Evolutionary conservation across 2,113 vertebrate species (phyloP).

Genomic region (Tyto alba): DNA sequence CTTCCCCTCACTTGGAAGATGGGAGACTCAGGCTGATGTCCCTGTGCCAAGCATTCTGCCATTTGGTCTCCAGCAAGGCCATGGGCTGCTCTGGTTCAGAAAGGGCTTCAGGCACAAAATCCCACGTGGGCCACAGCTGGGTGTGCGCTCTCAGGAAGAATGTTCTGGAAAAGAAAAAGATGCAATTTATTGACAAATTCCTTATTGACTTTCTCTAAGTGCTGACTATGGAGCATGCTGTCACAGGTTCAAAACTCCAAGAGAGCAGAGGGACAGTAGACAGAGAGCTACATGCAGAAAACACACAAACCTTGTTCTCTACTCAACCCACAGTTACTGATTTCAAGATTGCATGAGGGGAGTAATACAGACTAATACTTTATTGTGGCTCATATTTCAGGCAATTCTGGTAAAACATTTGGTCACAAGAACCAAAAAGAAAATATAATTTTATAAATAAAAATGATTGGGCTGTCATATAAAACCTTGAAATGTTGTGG

Average conservation of each 20-base stretch:
- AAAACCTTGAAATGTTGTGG: background rate
- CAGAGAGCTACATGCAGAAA: background rate
- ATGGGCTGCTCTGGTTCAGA: background rate
- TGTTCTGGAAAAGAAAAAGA: background rate
- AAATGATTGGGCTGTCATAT: background rate
- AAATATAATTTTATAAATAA: background rate
- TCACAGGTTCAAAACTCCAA: background rate
- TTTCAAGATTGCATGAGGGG: background rate
- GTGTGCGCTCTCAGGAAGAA: background rate
- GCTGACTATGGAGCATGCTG: background rate
- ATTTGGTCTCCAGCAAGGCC: background rate
- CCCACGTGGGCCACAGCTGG: fast-evolving
- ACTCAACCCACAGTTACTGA: background rate
- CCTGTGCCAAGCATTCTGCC: background rate
- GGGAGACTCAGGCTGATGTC: background rate
- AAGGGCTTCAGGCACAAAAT: background rate
- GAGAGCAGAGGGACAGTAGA: background rate
- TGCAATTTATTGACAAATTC: background rate
- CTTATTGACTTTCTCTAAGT: background rate
- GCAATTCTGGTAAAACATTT: background rate
- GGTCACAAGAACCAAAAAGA: background rate
- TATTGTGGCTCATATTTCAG: background rate
- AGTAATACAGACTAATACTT: background rate
- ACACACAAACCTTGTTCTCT: background rate
- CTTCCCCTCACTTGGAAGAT: background rate